phyloP scores from a whole-genome alignment of 2,888 invertebrate species.

The Carterocephalus palaemon region DNA sequence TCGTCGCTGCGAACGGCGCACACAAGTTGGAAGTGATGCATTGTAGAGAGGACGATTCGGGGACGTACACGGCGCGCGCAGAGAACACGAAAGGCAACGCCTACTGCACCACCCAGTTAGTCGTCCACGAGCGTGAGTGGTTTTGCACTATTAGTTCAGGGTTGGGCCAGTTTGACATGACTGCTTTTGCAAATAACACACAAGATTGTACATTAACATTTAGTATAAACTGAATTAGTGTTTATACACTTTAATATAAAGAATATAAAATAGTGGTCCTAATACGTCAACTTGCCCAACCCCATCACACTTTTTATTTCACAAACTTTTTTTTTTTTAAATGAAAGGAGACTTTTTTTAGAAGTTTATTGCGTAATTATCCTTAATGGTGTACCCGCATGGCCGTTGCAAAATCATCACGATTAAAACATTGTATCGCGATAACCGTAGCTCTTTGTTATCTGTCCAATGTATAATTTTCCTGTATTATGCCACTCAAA shows the following conservation, averaged over 20 bases:
- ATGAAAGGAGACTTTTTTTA: not conserved
- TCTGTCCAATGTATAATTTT: slow-evolving; percentile 49
- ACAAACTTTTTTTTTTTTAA: slow-evolving; percentile 4
- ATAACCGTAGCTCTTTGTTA: slow-evolving; percentile 59
- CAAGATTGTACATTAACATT: too few species aligned
- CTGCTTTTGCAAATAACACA: too few species aligned
- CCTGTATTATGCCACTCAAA: slow-evolving; percentile 48
- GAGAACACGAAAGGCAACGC: slow-evolving; percentile 88
- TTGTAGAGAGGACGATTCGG: slow-evolving; percentile 88
- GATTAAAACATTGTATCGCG: slow-evolving; percentile 72
- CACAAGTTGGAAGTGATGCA: slow-evolving; percentile 87
- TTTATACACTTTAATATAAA: too few species aligned
- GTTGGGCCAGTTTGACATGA: slow-evolving; percentile 28
- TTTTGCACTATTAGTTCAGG: slow-evolving; percentile 24
- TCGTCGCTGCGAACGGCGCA: slow-evolving; percentile 74
- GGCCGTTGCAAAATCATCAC: slow-evolving; percentile 53
- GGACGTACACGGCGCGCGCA: slow-evolving; percentile 93
- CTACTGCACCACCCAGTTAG: slow-evolving; percentile 91
- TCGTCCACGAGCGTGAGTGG: slow-evolving; percentile 89
- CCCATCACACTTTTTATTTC: not conserved
- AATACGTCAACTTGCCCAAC: slow-evolving; percentile 4
- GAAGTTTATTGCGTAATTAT: not conserved
- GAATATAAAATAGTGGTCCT: too few species aligned
- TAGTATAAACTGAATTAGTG: too few species aligned
- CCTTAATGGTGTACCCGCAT: slow-evolving; percentile 41